Percentiles rank a stretch among this genome's conserved stretches.
These are phyloP conservation scores for Chaetoderma sp. DNA, from an alignment of 2,888 invertebrate genomes.

Conservation along the genomic window DNA sequence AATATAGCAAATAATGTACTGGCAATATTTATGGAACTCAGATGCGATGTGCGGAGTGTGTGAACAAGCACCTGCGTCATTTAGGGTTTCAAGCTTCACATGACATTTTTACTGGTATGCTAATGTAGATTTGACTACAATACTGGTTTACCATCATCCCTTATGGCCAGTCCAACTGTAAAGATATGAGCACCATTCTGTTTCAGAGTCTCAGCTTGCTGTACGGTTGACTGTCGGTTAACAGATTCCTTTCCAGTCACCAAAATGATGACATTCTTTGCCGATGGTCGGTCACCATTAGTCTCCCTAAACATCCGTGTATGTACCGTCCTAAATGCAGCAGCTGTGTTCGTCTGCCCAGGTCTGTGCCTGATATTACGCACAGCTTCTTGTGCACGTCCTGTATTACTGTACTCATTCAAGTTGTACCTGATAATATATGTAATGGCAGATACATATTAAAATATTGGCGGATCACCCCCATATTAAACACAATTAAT, in stretches of 20 bases:
- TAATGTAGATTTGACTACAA: too few relatives aligned
- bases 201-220: neutral
- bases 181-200: neutral
- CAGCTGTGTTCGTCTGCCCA: slow-evolving; percentile 34
- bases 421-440: neutral
- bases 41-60: too few relatives aligned
- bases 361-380: neutral
- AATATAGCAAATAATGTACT: too few relatives aligned
- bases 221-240: neutral
- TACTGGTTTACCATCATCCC: too few relatives aligned
- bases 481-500: too few relatives aligned
- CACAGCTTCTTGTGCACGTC: neutral
- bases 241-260: neutral
- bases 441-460: too few relatives aligned
- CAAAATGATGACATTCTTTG: slow-evolving; percentile 17
- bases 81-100: too few relatives aligned
- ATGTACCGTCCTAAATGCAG: slow-evolving; percentile 30
- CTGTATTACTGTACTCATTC: neutral
- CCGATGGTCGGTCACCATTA: slow-evolving; percentile 31
- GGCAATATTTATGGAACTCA: too few relatives aligned
- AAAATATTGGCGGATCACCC: too few relatives aligned
- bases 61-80: too few relatives aligned
- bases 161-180: neutral
- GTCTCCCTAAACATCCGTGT: slow-evolving; percentile 24
- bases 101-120: too few relatives aligned